Evolutionary conservation across 1,140 invertebrate genomes (phyloP), one percentile per base, ranked within the genome.

Genomic region (Caenorhabditis latens): DNA sequence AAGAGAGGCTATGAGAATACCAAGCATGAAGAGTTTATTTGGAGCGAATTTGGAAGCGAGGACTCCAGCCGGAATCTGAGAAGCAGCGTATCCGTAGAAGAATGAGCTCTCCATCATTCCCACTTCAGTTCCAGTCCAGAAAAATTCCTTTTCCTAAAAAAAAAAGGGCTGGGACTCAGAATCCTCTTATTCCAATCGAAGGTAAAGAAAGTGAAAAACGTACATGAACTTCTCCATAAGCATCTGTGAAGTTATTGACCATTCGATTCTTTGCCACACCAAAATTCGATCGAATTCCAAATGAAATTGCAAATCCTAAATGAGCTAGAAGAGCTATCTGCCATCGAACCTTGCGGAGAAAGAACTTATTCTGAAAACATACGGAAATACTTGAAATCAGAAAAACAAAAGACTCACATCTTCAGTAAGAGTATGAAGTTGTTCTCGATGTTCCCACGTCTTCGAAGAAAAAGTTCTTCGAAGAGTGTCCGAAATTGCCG

Each of bases 11-110:
- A 95, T 94, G 0, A 95, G 96, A 87, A 99, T 98, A 4, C 98
- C 98, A 16, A 95, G 94, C 6, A 97, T 98, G 93, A 99, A 99
- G 90, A 99, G 96, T 93, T 94, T 96, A 93, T 98, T 99, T 7
- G 98, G 97, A 14, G 97, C 97, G 92, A 97, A 97, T 92, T 96
- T 96, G 5, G 97, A 97, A 16, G 98, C 97, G 75, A 99, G 94
- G 93, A 98, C 98, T 58, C 98, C 98, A 82, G 98, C 98, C 48
- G 98, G 98, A 53, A 99, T 96, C 94, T 99, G 98, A 1, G 98
- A 99, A 21, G 99, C 94, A 53, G 99, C 94, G 93, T 99, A 99
- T 16, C 98, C 98, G 95, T 96, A 98, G 94, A 99, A 99, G 93
- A 99, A 99, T 0, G 97, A 98, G 21, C 97, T 97, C 93, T 99